Evolutionary conservation across 2,113 vertebrate species (phyloP).

Genomic region (Zosterops borbonicus): DNA sequence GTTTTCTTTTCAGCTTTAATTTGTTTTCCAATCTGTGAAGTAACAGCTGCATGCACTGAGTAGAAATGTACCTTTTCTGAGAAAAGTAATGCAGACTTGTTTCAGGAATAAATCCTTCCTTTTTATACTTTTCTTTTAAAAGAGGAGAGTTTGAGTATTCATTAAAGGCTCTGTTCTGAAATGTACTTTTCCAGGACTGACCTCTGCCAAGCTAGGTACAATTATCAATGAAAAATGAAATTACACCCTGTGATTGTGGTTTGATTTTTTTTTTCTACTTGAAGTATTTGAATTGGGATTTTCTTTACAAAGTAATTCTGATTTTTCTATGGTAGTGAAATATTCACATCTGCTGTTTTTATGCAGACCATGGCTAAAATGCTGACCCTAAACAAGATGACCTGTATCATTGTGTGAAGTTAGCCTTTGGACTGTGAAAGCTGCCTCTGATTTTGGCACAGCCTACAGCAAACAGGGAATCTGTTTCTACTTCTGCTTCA

Average conservation of each 20-base stretch:
- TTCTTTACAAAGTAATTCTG: not conserved
- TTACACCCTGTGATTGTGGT: not conserved
- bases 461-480: not conserved
- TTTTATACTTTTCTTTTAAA: not conserved
- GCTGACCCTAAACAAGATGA: not conserved
- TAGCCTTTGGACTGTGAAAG: not conserved
- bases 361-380: not conserved
- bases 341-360: not conserved
- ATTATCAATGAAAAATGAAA: not conserved
- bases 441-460: not conserved
- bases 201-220: not conserved
- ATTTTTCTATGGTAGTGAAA: not conserved
- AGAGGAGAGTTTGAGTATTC: not conserved
- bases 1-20: not conserved
- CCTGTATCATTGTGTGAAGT: not conserved
- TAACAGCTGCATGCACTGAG: not conserved
- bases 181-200: not conserved
- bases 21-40: not conserved
- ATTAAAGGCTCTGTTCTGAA: not conserved
- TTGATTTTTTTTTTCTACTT: not conserved
- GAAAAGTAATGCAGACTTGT: not conserved
- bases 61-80: not conserved
- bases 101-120: not conserved
- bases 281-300: not conserved
- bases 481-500: not conserved